These are phyloP conservation scores for Axinella damicornis DNA, from an alignment of 37 sponge, comb jelly and placozoan genomes.

Conservation along the genomic window DNA sequence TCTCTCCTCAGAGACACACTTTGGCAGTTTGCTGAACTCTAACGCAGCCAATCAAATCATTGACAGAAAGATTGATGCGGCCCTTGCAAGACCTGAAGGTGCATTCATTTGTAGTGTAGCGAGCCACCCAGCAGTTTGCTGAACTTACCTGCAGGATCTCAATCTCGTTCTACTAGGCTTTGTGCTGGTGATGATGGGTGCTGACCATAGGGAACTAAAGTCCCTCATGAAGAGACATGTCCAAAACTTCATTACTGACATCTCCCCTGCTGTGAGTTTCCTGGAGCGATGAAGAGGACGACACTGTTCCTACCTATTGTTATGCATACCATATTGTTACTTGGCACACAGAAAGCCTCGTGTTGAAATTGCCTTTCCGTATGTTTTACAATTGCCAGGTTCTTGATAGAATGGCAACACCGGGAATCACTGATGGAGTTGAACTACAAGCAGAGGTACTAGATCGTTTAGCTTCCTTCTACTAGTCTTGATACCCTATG, in stretches of 20 bases:
- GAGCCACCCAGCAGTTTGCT: too few species aligned
- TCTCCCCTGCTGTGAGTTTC: slow-evolving; percentile 58
- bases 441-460: slow-evolving; percentile 57
- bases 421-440: slow-evolving; percentile 60
- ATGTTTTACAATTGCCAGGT: slow-evolving; percentile 4
- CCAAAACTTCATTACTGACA: slow-evolving; percentile 30
- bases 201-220: slow-evolving; percentile 49
- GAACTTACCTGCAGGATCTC: too few species aligned
- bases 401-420: slow-evolving; percentile 33
- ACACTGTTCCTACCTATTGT: too few species aligned
- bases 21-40: slow-evolving; percentile 56
- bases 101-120: too few species aligned
- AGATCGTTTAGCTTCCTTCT: too few species aligned
- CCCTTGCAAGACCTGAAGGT: slow-evolving; percentile 70
- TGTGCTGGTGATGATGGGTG: slow-evolving; percentile 67
- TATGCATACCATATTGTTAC: too few species aligned
- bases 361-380: too few species aligned
- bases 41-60: slow-evolving; percentile 47
- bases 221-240: slow-evolving; percentile 25
- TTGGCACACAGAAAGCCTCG: too few species aligned
- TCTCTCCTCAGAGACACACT: slow-evolving; percentile 28
- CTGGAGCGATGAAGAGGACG: too few species aligned
- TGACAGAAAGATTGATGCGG: slow-evolving; percentile 47
- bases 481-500: too few species aligned
- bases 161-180: slow-evolving; percentile 26